phyloP scores from a whole-genome alignment of 2,113 vertebrate species.

The Stictonetta naevosa region DNA sequence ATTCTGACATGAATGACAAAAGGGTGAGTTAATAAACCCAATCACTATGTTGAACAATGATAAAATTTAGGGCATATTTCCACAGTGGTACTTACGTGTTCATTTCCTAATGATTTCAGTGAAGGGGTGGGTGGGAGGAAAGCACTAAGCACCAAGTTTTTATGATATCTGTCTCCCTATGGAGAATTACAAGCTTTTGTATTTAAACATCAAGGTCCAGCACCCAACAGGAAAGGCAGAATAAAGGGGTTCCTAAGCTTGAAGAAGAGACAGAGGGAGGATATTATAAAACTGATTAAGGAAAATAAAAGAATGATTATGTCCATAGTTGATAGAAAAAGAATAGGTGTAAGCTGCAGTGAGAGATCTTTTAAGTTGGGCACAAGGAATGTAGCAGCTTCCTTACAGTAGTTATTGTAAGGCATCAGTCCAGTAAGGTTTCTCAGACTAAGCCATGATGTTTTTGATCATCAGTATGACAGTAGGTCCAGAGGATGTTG shows the following conservation, averaged over 20 bases:
- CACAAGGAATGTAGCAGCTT: neutral
- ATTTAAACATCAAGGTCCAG: neutral
- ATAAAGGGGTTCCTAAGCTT: neutral
- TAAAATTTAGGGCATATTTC: neutral
- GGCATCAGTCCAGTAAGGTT: neutral
- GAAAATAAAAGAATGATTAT: neutral
- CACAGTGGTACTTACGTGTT: neutral
- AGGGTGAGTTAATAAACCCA: neutral
- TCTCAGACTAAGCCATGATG: neutral
- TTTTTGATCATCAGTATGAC: neutral
- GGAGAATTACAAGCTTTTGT: neutral
- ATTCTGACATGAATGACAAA: neutral
- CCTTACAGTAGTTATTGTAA: neutral
- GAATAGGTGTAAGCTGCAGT: neutral
- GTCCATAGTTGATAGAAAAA: neutral
- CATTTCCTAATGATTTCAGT: neutral
- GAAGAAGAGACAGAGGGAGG: neutral
- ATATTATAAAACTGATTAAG: neutral
- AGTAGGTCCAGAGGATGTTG: neutral
- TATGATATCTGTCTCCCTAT: neutral
- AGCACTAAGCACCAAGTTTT: neutral
- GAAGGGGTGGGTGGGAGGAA: fast-evolving
- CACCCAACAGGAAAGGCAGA: neutral
- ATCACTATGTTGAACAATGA: neutral
- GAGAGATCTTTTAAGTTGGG: neutral